phyloP scores from a whole-genome alignment of 2,888 invertebrate species.

The Abrostola tripartita region DNA sequence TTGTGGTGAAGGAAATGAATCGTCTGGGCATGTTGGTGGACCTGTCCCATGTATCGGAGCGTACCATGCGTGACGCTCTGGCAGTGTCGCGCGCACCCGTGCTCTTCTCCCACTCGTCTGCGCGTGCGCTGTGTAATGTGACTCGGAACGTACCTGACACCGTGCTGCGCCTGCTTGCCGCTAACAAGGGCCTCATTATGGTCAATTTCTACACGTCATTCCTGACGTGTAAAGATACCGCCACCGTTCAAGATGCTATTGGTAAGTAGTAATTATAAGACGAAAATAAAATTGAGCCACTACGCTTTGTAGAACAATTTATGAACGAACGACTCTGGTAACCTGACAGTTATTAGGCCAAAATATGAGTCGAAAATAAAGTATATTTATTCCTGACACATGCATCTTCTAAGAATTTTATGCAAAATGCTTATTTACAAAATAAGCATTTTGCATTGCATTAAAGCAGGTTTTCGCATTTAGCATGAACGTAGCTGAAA shows the following conservation, averaged over 20 bases:
- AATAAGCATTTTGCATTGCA: too few species aligned
- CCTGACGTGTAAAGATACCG: slow-evolving; percentile 92
- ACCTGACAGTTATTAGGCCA: not conserved
- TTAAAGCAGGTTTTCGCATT: too few species aligned
- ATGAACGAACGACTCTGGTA: not conserved
- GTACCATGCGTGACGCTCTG: slow-evolving; percentile 94
- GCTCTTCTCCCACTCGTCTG: slow-evolving; percentile 95
- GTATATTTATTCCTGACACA: too few species aligned
- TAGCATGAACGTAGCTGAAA: too few species aligned
- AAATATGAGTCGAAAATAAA: too few species aligned
- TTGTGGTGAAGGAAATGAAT: slow-evolving; percentile 95
- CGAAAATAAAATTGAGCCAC: not conserved
- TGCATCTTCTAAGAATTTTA: too few species aligned
- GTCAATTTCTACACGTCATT: slow-evolving; percentile 95
- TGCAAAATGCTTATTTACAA: too few species aligned
- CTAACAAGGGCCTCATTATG: slow-evolving; percentile 95
- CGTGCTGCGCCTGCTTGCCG: slow-evolving; percentile 91
- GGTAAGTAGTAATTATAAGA: slow-evolving; percentile 83
- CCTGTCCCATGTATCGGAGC: slow-evolving; percentile 93
- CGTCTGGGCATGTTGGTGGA: slow-evolving; percentile 96
- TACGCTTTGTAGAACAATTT: not conserved
- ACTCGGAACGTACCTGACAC: slow-evolving; percentile 94
- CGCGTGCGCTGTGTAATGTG: slow-evolving; percentile 93
- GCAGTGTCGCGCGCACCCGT: slow-evolving; percentile 94
- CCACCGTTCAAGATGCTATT: slow-evolving; percentile 93